Evolutionary conservation across 2,113 vertebrate species (phyloP).

Genomic region (Sceloporus tristichus): DNA sequence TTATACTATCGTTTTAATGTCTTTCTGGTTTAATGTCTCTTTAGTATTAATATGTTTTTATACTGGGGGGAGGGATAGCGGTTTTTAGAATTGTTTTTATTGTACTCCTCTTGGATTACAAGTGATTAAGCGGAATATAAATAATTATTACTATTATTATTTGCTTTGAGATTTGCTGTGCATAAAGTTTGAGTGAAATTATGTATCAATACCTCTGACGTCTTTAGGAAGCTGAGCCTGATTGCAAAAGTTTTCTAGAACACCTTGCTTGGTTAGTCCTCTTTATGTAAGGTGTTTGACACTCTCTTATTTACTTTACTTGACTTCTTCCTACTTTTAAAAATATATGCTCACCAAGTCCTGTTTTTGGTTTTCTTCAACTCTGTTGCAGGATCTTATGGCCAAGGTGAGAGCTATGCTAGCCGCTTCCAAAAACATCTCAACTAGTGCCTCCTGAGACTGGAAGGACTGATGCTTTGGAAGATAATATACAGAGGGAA

Average conservation of each 20-base stretch:
- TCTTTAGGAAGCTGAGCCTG: neutral
- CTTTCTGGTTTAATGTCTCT: no score
- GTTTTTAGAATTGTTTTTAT: no score
- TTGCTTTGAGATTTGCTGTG: neutral
- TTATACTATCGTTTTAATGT: no score
- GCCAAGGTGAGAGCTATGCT: conserved; percentile 99
- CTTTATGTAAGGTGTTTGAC: neutral
- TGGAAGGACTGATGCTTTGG: neutral
- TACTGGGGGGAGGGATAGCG: no score
- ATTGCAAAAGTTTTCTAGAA: neutral
- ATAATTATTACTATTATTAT: no score
- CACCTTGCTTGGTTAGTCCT: neutral
- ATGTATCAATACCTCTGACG: neutral
- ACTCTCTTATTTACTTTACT: neutral
- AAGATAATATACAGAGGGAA: conserved; percentile 38
- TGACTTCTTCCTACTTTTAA: neutral
- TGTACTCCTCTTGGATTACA: no score
- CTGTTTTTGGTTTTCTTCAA: neutral
- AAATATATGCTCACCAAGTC: neutral
- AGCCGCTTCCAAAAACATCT: conserved; percentile 94
- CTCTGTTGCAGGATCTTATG: conserved; percentile 91
- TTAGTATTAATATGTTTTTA: no score
- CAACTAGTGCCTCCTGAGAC: conserved; percentile 88
- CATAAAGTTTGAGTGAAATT: neutral
- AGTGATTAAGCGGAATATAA: no score